Conservation (phyloP, 2,797 vertebrate genomes). For the Gobio occitaniae region DNA sequence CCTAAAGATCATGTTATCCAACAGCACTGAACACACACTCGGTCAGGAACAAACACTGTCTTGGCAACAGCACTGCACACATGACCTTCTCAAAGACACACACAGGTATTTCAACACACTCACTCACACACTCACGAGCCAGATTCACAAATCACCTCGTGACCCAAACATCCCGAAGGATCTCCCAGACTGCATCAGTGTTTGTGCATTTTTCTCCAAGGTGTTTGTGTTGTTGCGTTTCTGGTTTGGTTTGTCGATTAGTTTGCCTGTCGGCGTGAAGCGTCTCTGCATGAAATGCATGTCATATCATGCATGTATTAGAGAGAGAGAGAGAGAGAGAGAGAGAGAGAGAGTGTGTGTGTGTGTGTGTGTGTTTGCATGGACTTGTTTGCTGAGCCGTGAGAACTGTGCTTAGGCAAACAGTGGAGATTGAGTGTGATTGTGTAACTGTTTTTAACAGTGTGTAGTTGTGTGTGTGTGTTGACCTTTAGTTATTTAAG, state of each 20-base stretch:
- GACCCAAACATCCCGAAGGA: neutral
- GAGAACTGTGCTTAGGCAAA: constrained; percentile 24
- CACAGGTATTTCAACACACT: constrained; percentile 37
- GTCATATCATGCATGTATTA: constrained; percentile 11
- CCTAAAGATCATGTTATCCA: constrained; percentile 27
- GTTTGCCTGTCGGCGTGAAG: neutral
- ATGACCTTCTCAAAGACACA: constrained; percentile 18
- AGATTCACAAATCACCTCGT: constrained; percentile 47
- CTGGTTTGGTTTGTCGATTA: constrained; percentile 9
- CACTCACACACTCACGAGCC: constrained; percentile 8
- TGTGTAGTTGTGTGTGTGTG: neutral
- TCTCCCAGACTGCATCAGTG: neutral
- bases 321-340: too few species aligned
- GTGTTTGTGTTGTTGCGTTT: neutral
- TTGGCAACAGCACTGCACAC: neutral
- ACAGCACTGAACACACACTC: constrained; percentile 20
- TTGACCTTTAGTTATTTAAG: neutral
- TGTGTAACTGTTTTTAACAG: constrained; percentile 11
- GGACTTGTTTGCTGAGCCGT: neutral
- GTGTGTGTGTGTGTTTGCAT: constrained; percentile 4
- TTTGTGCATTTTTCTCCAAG: neutral
- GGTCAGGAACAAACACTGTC: constrained; percentile 20
- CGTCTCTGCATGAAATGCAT: neutral
- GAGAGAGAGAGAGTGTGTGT: neutral
- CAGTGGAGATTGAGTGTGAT: neutral